Evolutionary conservation across 2,797 vertebrate species (phyloP), one percentile per base, ranked within the genome.

Genomic region (Halcyon smyrnensis): DNA sequence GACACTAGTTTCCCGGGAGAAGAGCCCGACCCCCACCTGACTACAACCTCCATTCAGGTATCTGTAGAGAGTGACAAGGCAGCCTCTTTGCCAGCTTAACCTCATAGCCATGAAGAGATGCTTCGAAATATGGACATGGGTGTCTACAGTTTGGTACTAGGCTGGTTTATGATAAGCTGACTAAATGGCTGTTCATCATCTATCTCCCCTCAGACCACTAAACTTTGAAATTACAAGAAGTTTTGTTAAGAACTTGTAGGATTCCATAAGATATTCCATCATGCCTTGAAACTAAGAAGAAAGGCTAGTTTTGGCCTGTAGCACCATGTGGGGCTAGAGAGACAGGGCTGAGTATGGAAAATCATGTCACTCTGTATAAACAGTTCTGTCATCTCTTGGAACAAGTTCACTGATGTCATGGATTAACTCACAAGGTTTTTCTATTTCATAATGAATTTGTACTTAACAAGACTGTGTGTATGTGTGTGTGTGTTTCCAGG

Each of bases 401-500:
- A 64, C 41, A 89, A 82, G 50, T 71, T 50, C 7, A 14, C 67
- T 15, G 41, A 89, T 87, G 82, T 92, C 54, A 85, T 23, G 53
- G 80, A 87, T 95, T 96, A 95, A 82, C 87, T 93, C 84, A 77
- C 2, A 74, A 7, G 16, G 28, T 89, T 87, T 68, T 50, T 56
- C 50, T 86, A 37, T 87, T 84, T 75, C 27, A 34, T 43, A 67
- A 15, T 41, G 16, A 67, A 56, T 74, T 84, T 82, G 28, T 73
- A 11, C 45, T 76, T 81, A 91, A 71, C 12, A 71, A 60, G 63
- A 53, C 5, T 23, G 7, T n/a, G 28, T 68, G 24, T 16, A 21
- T 39, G 15, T 1, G 1, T 12, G 6, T 50, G 5, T 50, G 18
- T 25, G 11, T 68, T 90, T 73, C n/a, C 32, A 79, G 59, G 34